These are phyloP conservation scores for Heliconius eleuchia DNA, from an alignment of 1,140 invertebrate genomes.

Conservation along the genomic window DNA sequence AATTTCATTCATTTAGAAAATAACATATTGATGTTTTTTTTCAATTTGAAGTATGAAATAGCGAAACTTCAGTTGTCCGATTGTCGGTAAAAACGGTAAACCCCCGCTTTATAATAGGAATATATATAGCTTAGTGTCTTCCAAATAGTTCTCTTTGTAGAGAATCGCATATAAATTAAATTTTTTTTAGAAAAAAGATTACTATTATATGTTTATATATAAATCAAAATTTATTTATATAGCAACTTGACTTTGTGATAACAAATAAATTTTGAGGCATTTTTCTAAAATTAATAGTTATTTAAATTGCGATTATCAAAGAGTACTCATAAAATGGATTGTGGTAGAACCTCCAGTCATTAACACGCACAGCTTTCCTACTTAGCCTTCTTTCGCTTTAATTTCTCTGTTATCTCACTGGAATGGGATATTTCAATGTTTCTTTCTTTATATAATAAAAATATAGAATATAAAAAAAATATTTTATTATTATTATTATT, in stretches of 20 bases:
- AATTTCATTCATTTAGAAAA: conserved; percentile 15
- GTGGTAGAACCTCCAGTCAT: conserved; percentile 60
- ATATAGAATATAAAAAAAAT: background rate
- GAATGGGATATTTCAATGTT: conserved; percentile 47
- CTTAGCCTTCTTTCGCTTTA: conserved; percentile 56
- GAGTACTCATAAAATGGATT: conserved; percentile 10
- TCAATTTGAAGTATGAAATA: conserved; percentile 25
- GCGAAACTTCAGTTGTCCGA: conserved; percentile 12
- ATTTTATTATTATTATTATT: too few species aligned
- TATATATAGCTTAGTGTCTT: conserved; percentile 32
- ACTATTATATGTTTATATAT: background rate
- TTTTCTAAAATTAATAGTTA: background rate
- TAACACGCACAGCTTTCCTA: conserved; percentile 56
- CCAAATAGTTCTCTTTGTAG: conserved; percentile 18
- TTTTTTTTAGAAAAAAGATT: background rate
- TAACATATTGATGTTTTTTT: background rate
- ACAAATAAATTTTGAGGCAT: background rate
- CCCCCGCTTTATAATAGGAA: conserved; percentile 36
- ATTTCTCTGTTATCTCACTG: conserved; percentile 38
- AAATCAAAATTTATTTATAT: background rate
- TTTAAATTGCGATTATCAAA: background rate
- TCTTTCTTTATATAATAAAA: conserved; percentile 17
- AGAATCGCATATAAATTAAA: background rate
- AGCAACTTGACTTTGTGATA: background rate
- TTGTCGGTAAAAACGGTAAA: conserved; percentile 22